These are phyloP conservation scores for Gallinago paraguaiae DNA, from an alignment of 2,113 vertebrate species.

Conservation along the genomic window DNA sequence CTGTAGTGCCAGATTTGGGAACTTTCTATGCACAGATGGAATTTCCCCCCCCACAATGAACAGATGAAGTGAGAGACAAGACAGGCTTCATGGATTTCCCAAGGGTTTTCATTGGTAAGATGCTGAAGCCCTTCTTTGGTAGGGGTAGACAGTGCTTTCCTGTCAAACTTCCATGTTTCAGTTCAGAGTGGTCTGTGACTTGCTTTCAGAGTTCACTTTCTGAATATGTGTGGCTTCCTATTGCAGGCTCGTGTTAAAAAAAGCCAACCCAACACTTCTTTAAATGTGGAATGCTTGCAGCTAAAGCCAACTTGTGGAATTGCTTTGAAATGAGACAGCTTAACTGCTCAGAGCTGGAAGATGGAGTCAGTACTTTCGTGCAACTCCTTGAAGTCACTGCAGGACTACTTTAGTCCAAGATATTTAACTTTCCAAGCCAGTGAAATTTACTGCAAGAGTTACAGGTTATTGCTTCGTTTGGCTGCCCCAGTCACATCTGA, in stretches of 20 bases:
- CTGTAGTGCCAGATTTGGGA: conserved; percentile 5
- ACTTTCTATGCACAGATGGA: conserved; percentile 52
- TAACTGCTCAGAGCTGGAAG: not conserved
- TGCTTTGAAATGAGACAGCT: conserved; percentile 38
- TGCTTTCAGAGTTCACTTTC: conserved; percentile 16
- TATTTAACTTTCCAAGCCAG: conserved; percentile 28
- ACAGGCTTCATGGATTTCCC: conserved; percentile 41
- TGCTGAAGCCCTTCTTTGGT: not conserved
- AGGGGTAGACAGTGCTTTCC: not conserved
- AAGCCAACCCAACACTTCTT: not conserved
- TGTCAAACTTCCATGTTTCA: not conserved
- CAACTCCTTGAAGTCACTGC: conserved; percentile 1
- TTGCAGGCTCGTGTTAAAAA: not conserved
- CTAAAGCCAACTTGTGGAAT: conserved; percentile 20
- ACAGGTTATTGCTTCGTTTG: conserved; percentile 44
- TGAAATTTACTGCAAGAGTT: conserved; percentile 25
- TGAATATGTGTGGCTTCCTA: conserved; percentile 15
- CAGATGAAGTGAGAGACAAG: conserved; percentile 60
- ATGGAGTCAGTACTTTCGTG: not conserved
- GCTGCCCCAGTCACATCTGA: not conserved
- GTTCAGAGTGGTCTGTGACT: conserved; percentile 5
- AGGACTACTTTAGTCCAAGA: not conserved
- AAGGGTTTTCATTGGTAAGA: conserved; percentile 3
- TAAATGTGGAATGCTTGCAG: conserved; percentile 38
- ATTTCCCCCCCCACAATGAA: not conserved